These are phyloP conservation scores for Delichon dasypus DNA, from an alignment of 2,797 vertebrate species.

Conservation along the genomic window DNA sequence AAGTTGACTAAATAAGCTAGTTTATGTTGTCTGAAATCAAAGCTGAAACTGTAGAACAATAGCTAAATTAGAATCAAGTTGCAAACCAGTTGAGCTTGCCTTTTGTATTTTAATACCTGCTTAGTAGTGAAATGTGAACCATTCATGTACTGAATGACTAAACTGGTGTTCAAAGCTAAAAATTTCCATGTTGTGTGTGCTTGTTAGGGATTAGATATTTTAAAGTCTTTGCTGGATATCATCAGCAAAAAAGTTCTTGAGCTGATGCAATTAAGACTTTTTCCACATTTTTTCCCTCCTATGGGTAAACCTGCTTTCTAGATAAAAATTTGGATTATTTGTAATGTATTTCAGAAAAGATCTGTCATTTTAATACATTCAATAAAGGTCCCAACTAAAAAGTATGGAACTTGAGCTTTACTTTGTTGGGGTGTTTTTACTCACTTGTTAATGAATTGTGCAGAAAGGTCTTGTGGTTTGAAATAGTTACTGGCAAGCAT, in stretches of 20 bases:
- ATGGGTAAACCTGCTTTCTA: neutral
- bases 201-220: neutral
- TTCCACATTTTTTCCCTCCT: neutral
- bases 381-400: neutral
- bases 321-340: neutral
- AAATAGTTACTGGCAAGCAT: neutral
- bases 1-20: neutral
- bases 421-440: neutral
- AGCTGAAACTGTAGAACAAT: conserved; percentile 38
- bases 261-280: neutral
- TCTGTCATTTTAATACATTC: neutral
- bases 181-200: neutral
- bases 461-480: neutral
- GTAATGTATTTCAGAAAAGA: neutral
- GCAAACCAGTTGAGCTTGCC: conserved; percentile 58
- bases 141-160: conserved; percentile 50
- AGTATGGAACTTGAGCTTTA: neutral
- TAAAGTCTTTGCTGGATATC: neutral
- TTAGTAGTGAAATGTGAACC: conserved; percentile 52
- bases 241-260: neutral
- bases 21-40: conserved; percentile 29
- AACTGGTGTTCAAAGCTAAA: conserved; percentile 22
- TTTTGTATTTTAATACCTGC: conserved; percentile 59
- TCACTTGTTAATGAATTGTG: neutral
- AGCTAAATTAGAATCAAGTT: conserved; percentile 40